Conservation (phyloP, 2,888 invertebrate species). For the Diadegma fenestrale region DNA sequence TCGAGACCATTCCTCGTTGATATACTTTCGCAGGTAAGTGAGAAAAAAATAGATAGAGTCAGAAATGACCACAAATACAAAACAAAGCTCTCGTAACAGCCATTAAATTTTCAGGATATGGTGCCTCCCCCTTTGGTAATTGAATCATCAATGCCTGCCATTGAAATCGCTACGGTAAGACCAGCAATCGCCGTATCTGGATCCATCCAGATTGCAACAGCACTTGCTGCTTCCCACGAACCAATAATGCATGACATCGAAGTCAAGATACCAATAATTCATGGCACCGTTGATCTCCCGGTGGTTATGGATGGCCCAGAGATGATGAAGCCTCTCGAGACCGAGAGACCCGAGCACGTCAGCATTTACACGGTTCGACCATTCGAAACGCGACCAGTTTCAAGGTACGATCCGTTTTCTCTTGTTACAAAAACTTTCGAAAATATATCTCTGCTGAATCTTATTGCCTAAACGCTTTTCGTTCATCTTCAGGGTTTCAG, state of each 20-base stretch:
- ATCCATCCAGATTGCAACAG: slow-evolving; percentile 83
- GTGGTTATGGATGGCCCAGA: slow-evolving; percentile 81
- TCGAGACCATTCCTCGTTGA: slow-evolving; percentile 81
- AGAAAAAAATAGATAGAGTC: neutral
- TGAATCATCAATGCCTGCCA: slow-evolving; percentile 75
- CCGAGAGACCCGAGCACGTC: slow-evolving; percentile 78
- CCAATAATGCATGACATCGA: slow-evolving; percentile 82
- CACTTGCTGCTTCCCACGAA: slow-evolving; percentile 82
- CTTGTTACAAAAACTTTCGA: neutral
- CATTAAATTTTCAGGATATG: slow-evolving; percentile 78
- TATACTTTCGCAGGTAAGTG: slow-evolving; percentile 80
- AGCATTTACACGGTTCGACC: slow-evolving; percentile 82
- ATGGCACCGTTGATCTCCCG: slow-evolving; percentile 83
- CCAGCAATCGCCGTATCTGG: slow-evolving; percentile 82
- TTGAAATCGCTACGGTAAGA: slow-evolving; percentile 79
- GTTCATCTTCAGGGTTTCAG: slow-evolving; percentile 72
- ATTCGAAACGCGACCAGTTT: slow-evolving; percentile 80
- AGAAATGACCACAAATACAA: neutral
- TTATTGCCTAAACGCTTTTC: neutral
- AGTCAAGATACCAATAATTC: slow-evolving; percentile 83
- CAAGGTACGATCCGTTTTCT: slow-evolving; percentile 73
- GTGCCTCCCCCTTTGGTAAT: slow-evolving; percentile 79
- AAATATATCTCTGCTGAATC: neutral
- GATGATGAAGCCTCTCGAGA: slow-evolving; percentile 76
- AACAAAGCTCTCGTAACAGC: neutral